Evolutionary conservation across 2,888 invertebrate genomes (phyloP).

Genomic region (Cantharis lateralis): DNA sequence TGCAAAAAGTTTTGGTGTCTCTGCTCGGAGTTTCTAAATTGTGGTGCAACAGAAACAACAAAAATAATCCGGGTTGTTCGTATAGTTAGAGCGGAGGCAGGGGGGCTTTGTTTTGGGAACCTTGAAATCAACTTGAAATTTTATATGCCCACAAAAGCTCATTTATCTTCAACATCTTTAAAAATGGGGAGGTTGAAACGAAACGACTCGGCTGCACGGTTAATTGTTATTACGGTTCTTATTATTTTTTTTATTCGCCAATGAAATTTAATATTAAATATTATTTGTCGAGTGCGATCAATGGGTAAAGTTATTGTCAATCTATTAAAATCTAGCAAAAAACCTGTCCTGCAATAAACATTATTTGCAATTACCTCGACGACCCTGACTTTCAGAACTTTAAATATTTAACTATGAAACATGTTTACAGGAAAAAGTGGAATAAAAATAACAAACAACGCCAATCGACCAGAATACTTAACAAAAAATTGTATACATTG

Average conservation of each 20-base stretch:
- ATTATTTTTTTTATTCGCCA: background rate
- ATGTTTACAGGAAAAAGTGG: conserved; percentile 33
- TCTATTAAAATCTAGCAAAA: conserved; percentile 7
- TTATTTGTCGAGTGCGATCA: background rate
- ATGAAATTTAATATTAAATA: background rate
- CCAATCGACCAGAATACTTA: background rate
- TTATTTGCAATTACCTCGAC: conserved; percentile 46
- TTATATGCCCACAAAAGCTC: background rate
- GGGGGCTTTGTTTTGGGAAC: conserved; percentile 9
- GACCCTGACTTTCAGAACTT: conserved; percentile 49
- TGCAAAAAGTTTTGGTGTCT: background rate
- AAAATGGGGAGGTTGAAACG: background rate
- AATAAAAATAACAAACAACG: conserved; percentile 8
- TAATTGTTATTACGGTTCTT: background rate
- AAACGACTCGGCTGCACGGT: background rate
- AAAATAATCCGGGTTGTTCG: background rate
- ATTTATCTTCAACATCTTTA: background rate
- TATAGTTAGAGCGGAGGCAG: background rate
- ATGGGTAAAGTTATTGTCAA: background rate
- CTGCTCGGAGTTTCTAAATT: background rate
- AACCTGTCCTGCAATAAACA: conserved; percentile 39
- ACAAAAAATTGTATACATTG: background rate
- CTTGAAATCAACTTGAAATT: conserved; percentile 17
- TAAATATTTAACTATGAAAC: conserved; percentile 47
- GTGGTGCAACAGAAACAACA: background rate